Conservation (phyloP, 1,140 invertebrate genomes). For the Catajapyx aquilonaris region DNA sequence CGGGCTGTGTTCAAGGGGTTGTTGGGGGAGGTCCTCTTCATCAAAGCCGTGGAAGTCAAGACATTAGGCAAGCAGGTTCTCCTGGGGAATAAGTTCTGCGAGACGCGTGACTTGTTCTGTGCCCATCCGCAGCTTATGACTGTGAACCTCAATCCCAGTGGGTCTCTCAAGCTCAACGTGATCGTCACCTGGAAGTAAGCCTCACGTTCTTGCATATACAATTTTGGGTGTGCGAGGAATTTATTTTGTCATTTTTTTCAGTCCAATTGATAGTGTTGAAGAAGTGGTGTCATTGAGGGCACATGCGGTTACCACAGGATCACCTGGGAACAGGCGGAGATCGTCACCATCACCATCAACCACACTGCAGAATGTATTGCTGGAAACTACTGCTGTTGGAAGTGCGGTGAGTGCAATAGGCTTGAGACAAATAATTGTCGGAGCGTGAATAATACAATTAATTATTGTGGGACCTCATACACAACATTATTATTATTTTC, state of each 20-base stretch:
- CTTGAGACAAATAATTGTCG: too few relatives aligned
- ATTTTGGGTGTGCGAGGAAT: too few relatives aligned
- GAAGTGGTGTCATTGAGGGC: conserved; percentile 8
- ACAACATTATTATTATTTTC: too few relatives aligned
- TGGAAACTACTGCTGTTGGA: conserved; percentile 4
- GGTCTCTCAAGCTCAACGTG: conserved; percentile 38
- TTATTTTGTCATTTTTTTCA: conserved; percentile 2
- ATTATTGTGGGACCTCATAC: too few relatives aligned
- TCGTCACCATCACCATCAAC: conserved; percentile 2
- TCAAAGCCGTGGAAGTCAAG: conserved; percentile 28
- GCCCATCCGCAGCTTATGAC: conserved; percentile 40
- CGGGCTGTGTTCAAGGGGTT: conserved; percentile 26
- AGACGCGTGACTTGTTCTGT: conserved; percentile 34
- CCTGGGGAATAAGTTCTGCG: conserved; percentile 36
- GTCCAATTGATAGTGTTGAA: conserved; percentile 8
- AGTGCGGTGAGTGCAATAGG: background rate
- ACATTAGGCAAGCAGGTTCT: conserved; percentile 18
- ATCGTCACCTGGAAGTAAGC: conserved; percentile 37
- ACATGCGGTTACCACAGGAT: background rate
- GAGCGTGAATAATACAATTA: too few relatives aligned
- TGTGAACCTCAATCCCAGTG: conserved; percentile 36
- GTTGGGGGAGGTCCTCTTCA: conserved; percentile 28
- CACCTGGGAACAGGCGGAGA: conserved; percentile 1
- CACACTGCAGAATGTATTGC: conserved; percentile 1
- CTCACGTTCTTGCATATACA: too few relatives aligned